These are phyloP conservation scores for Teleiodes luculella DNA, from an alignment of 2,888 invertebrate species.

Conservation along the genomic window DNA sequence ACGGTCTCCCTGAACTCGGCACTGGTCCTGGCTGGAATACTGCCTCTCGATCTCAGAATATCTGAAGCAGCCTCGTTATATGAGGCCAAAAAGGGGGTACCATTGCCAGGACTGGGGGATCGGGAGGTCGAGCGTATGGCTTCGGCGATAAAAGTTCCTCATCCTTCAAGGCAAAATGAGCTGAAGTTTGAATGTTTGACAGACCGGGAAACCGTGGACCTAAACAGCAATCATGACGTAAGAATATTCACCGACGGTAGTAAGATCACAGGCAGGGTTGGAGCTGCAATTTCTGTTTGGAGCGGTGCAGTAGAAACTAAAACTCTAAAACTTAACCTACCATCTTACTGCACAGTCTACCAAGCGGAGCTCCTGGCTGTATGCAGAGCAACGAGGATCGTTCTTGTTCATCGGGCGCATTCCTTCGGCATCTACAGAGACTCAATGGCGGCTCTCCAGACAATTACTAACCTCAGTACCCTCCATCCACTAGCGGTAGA, in stretches of 20 bases:
- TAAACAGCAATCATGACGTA: neutral
- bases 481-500: neutral
- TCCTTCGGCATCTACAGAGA: neutral
- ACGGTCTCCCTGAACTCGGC: constrained; percentile 9
- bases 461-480: neutral
- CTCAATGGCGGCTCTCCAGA: neutral
- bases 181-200: too few species aligned
- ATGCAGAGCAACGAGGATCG: neutral
- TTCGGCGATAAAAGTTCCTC: neutral
- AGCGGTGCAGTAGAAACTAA: neutral
- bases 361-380: neutral
- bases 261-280: neutral
- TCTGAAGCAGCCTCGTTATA: neutral
- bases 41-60: constrained; percentile 10
- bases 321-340: neutral
- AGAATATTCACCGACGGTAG: neutral
- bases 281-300: neutral
- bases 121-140: neutral
- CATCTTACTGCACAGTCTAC: neutral
- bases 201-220: neutral
- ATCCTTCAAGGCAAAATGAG: neutral
- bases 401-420: neutral
- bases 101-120: neutral
- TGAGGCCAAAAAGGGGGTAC: neutral
- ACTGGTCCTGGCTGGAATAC: constrained; percentile 6